Evolutionary conservation across 2,113 vertebrate genomes (phyloP).

Genomic region (Callospermophilus lateralis): DNA sequence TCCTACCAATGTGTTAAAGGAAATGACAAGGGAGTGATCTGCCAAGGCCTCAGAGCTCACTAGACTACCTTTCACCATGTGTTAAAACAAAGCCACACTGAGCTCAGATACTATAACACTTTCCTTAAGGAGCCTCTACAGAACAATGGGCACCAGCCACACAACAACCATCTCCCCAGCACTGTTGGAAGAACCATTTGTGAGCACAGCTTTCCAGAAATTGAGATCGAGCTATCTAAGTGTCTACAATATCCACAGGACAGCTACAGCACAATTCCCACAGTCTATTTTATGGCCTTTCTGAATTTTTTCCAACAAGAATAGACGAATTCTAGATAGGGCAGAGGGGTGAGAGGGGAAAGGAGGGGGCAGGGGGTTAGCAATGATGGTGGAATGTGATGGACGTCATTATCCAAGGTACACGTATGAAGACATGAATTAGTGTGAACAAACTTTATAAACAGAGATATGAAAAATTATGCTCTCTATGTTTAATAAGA

Average conservation of each 20-base stretch:
- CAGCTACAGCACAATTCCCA: fast-evolving
- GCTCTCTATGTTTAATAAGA: too few species aligned
- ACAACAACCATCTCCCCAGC: fast-evolving
- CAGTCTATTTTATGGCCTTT: neutral
- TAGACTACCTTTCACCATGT: neutral
- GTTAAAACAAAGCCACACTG: neutral
- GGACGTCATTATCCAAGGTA: too few species aligned
- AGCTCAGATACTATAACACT: neutral
- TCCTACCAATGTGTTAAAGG: fast-evolving
- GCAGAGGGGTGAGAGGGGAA: too few species aligned
- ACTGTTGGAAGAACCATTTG: fast-evolving
- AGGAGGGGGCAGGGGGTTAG: too few species aligned
- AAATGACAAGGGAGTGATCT: fast-evolving
- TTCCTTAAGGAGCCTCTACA: fast-evolving
- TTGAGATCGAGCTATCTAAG: fast-evolving
- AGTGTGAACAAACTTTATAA: too few species aligned
- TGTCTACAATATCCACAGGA: fast-evolving
- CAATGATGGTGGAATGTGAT: too few species aligned
- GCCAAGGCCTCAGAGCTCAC: neutral
- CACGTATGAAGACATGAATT: too few species aligned
- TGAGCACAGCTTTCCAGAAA: neutral
- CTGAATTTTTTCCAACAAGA: neutral
- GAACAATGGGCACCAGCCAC: neutral
- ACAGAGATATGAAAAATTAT: too few species aligned
- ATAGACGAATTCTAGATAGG: neutral